Evolutionary conservation across 2,113 vertebrate species (phyloP), one percentile per base, ranked within the genome.

Genomic region (Chlamydotis undulata): DNA sequence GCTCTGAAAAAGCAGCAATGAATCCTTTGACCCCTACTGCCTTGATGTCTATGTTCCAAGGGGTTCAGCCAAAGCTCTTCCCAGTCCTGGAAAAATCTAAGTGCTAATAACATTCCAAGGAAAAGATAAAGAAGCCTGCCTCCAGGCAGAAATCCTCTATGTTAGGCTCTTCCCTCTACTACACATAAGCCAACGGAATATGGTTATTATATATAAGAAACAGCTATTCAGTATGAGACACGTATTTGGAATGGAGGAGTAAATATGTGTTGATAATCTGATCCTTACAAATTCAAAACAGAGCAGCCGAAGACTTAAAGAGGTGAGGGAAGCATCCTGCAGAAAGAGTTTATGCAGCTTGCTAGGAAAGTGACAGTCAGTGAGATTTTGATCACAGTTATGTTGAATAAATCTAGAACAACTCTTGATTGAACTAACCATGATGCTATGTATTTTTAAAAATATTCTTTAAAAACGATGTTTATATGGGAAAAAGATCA

Each of bases 221-320:
- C 19, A 86, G 92, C 78, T 94, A 69, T 75, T 56, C 24, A 75
- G 50, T 76, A 82, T 87, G 59, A 94, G 74, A 95, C 60, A 85
- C 33, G 0, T 74, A 74, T 80, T 92, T 93, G 94, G 61, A 96
- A 68, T 8, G 5, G 57, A 93, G 65, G 33, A 92, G 87, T 91
- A 94, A 95, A 93, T 89, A 96, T 6, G 49, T 80, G 69, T 67
- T 93, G 92, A 93, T 87, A 39, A 93, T 80, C 45, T 76, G 47
- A 94, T 78, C 52, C 68, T 65, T 90, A 87, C 77, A 92, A 89
- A 96, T 75, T 95, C 61, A 95, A 95, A 96, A 63, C 89, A 97
- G 75, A 97, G 75, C 49, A 60, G 76, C 39, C 29, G 70, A 83
- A 56, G 63, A 80, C 14, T 76, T 93, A 39, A 89, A 94, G 85